Evolutionary conservation across 2,888 invertebrate species (phyloP), one percentile per base, ranked within the genome.

Genomic region (Zaprionus obscuricornis): DNA sequence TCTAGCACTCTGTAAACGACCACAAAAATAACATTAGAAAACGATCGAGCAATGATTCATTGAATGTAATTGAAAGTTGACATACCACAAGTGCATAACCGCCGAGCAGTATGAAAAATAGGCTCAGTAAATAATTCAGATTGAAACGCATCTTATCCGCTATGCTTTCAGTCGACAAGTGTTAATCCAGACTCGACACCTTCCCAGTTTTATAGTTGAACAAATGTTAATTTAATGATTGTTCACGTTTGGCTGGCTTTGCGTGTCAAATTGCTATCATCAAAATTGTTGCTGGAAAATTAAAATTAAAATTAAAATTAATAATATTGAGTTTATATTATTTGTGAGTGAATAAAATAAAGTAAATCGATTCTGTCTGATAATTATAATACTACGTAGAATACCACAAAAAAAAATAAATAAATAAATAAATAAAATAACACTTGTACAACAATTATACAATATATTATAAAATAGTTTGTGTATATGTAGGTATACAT

Each of bases 41-140:
- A 7, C 2, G 2, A 6, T 3, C 17, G 4, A 1, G 1, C 0
- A 3, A 6, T 27, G 2, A 17, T 3, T 7, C 6, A n/a, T 8
- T 1, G 1, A 36, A 1, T 7, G 0, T 2, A 22, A 16, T 0
- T 2, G 0, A 2, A 5, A 0, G 1, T 0, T 1, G n/a, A 54
- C 57, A 67, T 10, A 77, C 84, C 81, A 81, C 84, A 3, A 64
- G 18, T 3, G 57, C 55, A 20, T 31, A 45, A 31, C 63, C 60
- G 29, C 26, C 40, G 13, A 69, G 8, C 34, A 69, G 52, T 11
- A 60, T 22, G 29, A 69, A 39, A 1, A 69, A 27, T 0, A 69
- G 51, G n/a, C 47, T 33, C 8, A 72, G 22, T 0, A 72, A 13
- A 39, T 49, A 52, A 14, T 29, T 26, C 6, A 66, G 33, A n/a